Evolutionary conservation across 35 echinoderm and acorn worm species (phyloP).

Genomic region (Amphiura filiformis): DNA sequence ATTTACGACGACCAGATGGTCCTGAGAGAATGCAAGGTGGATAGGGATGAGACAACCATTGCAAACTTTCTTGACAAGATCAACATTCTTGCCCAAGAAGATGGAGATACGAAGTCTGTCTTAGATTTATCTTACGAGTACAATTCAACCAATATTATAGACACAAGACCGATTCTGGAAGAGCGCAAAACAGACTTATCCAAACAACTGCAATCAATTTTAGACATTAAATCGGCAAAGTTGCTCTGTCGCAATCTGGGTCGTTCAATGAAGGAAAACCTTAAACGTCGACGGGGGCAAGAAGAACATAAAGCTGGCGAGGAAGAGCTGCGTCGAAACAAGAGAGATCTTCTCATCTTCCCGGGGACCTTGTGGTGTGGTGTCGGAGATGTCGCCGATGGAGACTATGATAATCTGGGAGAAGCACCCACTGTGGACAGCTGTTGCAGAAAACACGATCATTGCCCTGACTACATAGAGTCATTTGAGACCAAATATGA

Average conservation of each 20-base stretch:
- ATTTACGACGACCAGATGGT: neutral
- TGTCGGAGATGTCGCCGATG: conserved; percentile 13
- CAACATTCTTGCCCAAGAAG: neutral
- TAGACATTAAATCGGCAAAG: neutral
- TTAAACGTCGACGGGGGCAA: neutral
- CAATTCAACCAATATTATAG: neutral
- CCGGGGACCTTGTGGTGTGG: conserved; percentile 66
- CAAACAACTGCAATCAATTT: neutral
- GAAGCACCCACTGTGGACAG: conserved; percentile 7
- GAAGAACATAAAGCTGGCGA: neutral
- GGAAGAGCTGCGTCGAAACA: neutral
- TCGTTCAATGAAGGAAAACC: neutral
- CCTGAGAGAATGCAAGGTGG: neutral
- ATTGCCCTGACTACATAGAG: conserved; percentile 42
- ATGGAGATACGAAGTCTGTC: neutral
- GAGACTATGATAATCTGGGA: conserved; percentile 35
- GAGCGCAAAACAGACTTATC: neutral
- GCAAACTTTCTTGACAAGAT: neutral
- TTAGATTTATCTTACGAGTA: neutral
- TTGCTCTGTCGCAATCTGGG: neutral
- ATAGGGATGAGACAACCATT: neutral
- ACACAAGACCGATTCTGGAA: neutral
- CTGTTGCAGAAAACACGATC: conserved; percentile 54
- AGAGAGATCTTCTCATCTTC: conserved; percentile 21
- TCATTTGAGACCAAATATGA: conserved; percentile 19